Base-by-base conservation (phyloP, 2,113 vertebrate genomes). In the Serranochromis macrocephalus region DNA sequence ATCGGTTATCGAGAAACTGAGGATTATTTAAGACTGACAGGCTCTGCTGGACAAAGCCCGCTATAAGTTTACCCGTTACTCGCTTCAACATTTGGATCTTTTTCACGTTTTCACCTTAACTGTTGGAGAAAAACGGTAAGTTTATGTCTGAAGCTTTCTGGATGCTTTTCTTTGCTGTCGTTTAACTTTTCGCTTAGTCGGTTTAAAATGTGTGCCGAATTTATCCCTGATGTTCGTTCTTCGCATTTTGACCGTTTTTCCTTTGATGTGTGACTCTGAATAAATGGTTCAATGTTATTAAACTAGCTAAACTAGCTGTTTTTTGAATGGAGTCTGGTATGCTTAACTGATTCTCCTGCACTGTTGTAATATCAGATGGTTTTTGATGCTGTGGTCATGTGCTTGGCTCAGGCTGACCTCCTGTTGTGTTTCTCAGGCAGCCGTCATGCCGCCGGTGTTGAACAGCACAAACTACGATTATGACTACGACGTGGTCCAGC, bases 401-500 rank as follows among this genome's bases (percentile, higher is more conserved):
- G 13, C 42, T 75, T 11, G 9, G 40, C 45, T 53, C 42, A 81
- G 38, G n/a, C 42, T 79, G 29, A 82, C 24, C 40, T 49, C 2
- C 1, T 88, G 29, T 12, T 42, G 12, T 85, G 17, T 38, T 78
- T 61, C 38, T 0, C 85, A 90, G 88, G 81, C 58, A 2, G 90
- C 85, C 88, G 88, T 73, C 80, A 98, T 98, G 98, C 97, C 97
- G 87, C 96, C 96, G 71, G 97, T 94, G 86, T 90, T 96, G 33
- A 95, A 93, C 90, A 96, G 94, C 93, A 96, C 96, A 63, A 97
- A 97, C 92, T 98, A 98, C 51, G 97, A 98, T 33, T 97, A 97
- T 54, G 98, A 99, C 87, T 98, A 98, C 45, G 98, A 99, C 94
- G 95, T 96, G 1, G 91, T 98, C 54, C 97, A 98, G 95, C 98